phyloP scores from a whole-genome alignment of 2,113 vertebrate species.

The Girardinichthys multiradiatus region DNA sequence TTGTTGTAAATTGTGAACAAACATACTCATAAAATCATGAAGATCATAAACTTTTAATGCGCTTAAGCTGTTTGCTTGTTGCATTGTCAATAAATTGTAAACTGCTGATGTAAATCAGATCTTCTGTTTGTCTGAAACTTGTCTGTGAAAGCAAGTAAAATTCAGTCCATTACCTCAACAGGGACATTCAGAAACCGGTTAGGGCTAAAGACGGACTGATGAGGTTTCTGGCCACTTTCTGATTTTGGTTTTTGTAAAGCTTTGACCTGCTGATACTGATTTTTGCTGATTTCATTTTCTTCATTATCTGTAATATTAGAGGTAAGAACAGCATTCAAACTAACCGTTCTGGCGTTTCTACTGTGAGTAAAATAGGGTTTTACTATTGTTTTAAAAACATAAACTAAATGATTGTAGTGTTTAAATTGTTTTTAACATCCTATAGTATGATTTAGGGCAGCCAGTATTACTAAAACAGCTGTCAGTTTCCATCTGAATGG shows the following conservation, averaged over 20 bases:
- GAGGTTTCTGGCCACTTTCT: neutral
- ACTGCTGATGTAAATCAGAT: conserved; percentile 44
- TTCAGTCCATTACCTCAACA: conserved; percentile 16
- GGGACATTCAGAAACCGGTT: neutral
- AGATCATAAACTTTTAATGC: conserved; percentile 50
- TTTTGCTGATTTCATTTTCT: neutral
- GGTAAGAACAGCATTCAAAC: neutral
- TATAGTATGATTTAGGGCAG: too few relatives aligned
- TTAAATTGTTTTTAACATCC: too few relatives aligned
- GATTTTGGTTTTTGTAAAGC: too few relatives aligned
- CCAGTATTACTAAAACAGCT: too few relatives aligned
- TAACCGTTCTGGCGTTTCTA: neutral
- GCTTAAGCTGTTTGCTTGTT: conserved; percentile 26
- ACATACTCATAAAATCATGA: conserved; percentile 21
- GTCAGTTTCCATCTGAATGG: neutral
- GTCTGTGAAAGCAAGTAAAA: conserved; percentile 8
- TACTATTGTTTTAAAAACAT: too few relatives aligned
- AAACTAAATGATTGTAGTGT: too few relatives aligned
- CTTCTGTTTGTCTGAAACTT: conserved; percentile 24
- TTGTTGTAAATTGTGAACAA: conserved; percentile 22
- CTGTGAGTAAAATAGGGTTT: neutral
- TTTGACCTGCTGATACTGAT: neutral
- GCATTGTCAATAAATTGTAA: conserved; percentile 19
- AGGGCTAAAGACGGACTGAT: neutral
- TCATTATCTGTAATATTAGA: neutral